Base-by-base conservation (phyloP, 2,797 vertebrate genomes). In the Eospalax fontanierii region DNA sequence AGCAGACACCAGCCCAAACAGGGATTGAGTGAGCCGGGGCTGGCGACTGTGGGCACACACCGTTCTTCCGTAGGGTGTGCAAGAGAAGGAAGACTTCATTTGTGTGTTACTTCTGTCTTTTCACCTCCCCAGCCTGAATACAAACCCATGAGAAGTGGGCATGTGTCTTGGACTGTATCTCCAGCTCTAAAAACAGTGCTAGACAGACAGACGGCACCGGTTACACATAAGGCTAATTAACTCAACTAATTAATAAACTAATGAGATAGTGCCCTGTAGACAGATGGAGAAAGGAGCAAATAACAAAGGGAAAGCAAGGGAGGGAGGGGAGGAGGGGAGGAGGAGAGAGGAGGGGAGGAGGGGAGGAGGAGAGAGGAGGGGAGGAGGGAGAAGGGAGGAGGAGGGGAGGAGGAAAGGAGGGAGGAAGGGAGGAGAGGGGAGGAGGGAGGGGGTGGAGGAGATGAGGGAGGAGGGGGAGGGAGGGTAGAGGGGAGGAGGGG, bases 221-320 rank as follows among this genome's bases (percentile, higher is more conserved):
- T 68, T 59, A 90, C 61, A 89, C 38, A 74, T 65, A 71, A 59
- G 80, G 33, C 54, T 78, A 63, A 90, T 68, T 30, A 70, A 59
- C 33, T 86, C 74, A 87, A 33, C 50, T 63, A 82, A 74, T 54
- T 76, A 85, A n/a, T n/a, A n/a, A n/a, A 50, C 70, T 81, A 93
- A 82, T 94, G n/a, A 90, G 61, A 83, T 79, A 30, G 16, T 74
- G 7, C n/a, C 71, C n/a, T 93, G 75, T 26, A 76, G 22, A 75
- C 54, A 61, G 54, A 28, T 3, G 18, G 35, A 24, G 4, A 1
- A 28, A 40, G 79, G 6, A 54, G 8, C 15, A 38, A 12, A 28
- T 24, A n/a, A 63, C n/a, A n/a, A n/a, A n/a, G n/a, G 46, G 46
- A 50, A 50, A 50, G 46, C 6, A 50, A 11, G 46, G 46, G 11